Conservation (phyloP, 2,797 vertebrate species). For the Tragelaphus eurycerus region DNA sequence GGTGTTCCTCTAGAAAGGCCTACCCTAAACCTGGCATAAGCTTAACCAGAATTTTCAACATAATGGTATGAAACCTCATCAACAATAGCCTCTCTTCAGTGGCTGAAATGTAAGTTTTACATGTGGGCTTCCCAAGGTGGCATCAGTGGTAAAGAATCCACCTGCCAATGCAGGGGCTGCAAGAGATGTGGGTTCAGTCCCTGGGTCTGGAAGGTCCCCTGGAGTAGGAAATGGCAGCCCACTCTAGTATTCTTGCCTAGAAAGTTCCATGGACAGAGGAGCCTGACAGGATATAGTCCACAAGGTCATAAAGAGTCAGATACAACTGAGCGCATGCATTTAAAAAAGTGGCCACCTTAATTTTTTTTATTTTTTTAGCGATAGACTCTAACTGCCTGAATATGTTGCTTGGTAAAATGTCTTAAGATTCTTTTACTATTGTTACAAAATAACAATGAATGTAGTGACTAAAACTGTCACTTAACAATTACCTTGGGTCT, state of each 20-base stretch:
- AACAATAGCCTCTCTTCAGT: background rate
- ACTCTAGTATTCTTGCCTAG: background rate
- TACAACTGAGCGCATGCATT: background rate
- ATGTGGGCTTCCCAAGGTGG: background rate
- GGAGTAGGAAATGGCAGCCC: background rate
- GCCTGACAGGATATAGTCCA: background rate
- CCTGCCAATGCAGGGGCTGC: background rate
- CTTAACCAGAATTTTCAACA: conserved; percentile 11
- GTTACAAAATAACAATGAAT: conserved; percentile 31
- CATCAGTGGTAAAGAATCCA: background rate
- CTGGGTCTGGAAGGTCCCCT: background rate
- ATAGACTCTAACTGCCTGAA: background rate
- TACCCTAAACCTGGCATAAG: background rate
- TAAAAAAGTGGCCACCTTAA: background rate
- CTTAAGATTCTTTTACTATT: background rate
- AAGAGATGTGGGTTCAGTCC: background rate
- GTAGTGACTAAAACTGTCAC: background rate
- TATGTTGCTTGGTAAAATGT: conserved; percentile 18
- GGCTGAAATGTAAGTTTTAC: background rate
- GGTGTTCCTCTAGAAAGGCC: background rate
- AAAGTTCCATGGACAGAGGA: background rate
- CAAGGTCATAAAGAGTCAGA: background rate
- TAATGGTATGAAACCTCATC: background rate
- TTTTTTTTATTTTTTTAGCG: background rate
- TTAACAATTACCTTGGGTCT: background rate